phyloP scores from a whole-genome alignment of 2,797 vertebrate genomes.

The Acridotheres tristis region DNA sequence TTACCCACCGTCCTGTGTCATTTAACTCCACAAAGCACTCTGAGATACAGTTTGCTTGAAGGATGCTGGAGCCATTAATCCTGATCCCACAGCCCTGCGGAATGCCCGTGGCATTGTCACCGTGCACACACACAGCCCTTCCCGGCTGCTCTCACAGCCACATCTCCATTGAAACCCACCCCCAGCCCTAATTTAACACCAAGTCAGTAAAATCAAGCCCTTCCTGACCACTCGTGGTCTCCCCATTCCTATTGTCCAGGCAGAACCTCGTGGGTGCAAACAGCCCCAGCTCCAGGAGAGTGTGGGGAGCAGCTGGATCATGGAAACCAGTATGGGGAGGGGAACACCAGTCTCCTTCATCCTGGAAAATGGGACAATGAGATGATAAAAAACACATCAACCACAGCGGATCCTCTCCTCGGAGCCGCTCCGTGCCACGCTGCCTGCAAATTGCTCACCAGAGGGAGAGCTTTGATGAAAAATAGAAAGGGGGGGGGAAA shows the following conservation, averaged over 20 bases:
- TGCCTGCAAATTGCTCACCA: constrained; percentile 35
- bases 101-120: neutral
- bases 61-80: constrained; percentile 59
- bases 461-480: constrained; percentile 54
- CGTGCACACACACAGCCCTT: neutral
- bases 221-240: fast-evolving
- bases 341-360: neutral
- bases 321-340: fast-evolving
- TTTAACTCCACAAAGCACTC: constrained; percentile 58
- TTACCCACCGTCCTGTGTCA: constrained; percentile 64
- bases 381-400: neutral
- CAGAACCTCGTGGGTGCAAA: fast-evolving
- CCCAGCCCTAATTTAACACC: neutral
- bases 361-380: neutral
- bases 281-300: neutral
- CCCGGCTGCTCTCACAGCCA: neutral
- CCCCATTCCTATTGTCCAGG: neutral
- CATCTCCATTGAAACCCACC: fast-evolving
- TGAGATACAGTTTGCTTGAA: constrained; percentile 47
- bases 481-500: neutral
- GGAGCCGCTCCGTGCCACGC: neutral
- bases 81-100: neutral
- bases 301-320: fast-evolving
- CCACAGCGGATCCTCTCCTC: neutral
- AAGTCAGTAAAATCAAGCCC: neutral